Evolutionary conservation across 2,888 invertebrate species (phyloP).

Genomic region (Cantharis rufa): DNA sequence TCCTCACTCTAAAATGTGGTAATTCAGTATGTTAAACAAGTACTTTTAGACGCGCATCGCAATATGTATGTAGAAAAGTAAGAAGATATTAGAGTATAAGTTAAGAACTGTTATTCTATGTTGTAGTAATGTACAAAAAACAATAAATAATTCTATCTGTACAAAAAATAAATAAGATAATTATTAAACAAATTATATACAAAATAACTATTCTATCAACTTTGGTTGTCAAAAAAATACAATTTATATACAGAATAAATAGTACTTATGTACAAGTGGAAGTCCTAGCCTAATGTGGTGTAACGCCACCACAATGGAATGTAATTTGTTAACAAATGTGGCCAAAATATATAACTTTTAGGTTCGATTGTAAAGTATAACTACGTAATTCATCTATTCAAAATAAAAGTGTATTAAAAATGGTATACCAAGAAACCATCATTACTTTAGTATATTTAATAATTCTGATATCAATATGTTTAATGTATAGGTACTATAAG

Average conservation of each 20-base stretch:
- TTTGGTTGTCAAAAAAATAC: constrained; percentile 49
- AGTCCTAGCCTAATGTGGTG: constrained; percentile 10
- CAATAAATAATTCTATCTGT: constrained; percentile 29
- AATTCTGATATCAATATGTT: neutral
- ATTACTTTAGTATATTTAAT: neutral
- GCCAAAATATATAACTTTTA: neutral
- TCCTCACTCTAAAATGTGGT: neutral
- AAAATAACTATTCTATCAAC: constrained; percentile 44
- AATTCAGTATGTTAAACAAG: neutral
- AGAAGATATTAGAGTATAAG: neutral
- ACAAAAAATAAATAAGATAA: constrained; percentile 32
- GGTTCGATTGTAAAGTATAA: neutral
- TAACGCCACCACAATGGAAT: constrained; percentile 16
- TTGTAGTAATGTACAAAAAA: constrained; percentile 9
- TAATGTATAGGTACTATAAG: neutral
- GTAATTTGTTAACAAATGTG: constrained; percentile 1
- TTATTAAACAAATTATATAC: constrained; percentile 43
- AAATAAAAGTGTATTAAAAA: neutral
- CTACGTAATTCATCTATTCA: neutral
- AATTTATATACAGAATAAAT: constrained; percentile 8
- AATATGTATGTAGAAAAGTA: neutral
- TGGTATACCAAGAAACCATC: neutral
- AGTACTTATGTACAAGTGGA: constrained; percentile 26
- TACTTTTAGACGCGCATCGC: neutral
- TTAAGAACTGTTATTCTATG: neutral